phyloP scores from a whole-genome alignment of 2,797 vertebrate genomes.

The Muraenolepis orangiensis region DNA sequence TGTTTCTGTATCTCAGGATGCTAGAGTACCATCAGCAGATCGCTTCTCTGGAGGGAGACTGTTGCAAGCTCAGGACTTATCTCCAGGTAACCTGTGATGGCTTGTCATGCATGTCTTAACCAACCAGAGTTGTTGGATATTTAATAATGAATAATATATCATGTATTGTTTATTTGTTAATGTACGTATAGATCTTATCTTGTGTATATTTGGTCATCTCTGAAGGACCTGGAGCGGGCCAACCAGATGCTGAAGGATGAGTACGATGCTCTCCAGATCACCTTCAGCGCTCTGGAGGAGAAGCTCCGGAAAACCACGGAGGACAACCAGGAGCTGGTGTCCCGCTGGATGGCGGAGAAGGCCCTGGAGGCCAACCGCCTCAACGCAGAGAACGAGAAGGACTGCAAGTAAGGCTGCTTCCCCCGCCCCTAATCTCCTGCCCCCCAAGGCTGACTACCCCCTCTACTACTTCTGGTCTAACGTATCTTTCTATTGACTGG shows the following conservation, averaged over 20 bases:
- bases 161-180: neutral
- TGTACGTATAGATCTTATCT: too few species aligned
- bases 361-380: slow-evolving; percentile 93
- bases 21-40: slow-evolving; percentile 86
- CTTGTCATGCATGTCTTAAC: neutral
- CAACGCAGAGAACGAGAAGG: slow-evolving; percentile 96
- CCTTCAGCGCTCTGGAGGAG: slow-evolving; percentile 93
- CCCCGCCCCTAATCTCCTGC: neutral
- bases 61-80: slow-evolving; percentile 79
- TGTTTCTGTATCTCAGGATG: slow-evolving; percentile 73
- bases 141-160: neutral
- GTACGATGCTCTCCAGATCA: slow-evolving; percentile 96
- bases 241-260: slow-evolving; percentile 97
- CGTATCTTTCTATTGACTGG: too few species aligned
- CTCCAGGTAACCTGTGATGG: slow-evolving; percentile 64
- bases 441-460: neutral
- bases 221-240: slow-evolving; percentile 76
- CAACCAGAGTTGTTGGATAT: neutral
- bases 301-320: slow-evolving; percentile 90
- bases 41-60: slow-evolving; percentile 81
- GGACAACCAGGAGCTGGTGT: slow-evolving; percentile 96
- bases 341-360: slow-evolving; percentile 98
- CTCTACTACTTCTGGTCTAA: neutral
- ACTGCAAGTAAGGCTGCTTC: slow-evolving; percentile 76
- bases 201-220: neutral